These are phyloP conservation scores for Nasonovia ribisnigri DNA, from an alignment of 2,888 invertebrate species.

Conservation along the genomic window DNA sequence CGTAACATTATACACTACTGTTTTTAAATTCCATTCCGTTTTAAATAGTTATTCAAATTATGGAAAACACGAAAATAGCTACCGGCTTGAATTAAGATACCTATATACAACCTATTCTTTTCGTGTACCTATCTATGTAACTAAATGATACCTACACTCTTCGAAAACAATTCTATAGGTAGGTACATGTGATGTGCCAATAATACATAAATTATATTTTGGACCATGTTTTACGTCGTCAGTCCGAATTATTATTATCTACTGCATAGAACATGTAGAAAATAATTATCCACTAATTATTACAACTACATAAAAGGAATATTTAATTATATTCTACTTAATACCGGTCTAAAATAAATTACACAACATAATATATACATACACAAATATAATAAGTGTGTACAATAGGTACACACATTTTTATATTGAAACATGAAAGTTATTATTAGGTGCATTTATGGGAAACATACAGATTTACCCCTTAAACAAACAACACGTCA, in stretches of 20 bases:
- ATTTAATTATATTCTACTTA: conserved; percentile 10
- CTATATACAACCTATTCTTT: background rate
- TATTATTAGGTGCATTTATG: background rate
- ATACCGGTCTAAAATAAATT: background rate
- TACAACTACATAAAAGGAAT: background rate
- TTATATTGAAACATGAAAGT: background rate
- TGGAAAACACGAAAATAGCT: conserved; percentile 20
- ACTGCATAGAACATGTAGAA: background rate
- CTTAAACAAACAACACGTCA: background rate
- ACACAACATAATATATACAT: background rate
- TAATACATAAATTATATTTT: background rate
- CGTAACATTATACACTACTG: background rate
- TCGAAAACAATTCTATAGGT: background rate
- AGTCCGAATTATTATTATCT: background rate
- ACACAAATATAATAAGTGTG: background rate
- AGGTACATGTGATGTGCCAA: background rate
- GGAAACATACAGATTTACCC: background rate
- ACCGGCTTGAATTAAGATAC: background rate
- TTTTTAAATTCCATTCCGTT: background rate
- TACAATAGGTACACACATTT: background rate
- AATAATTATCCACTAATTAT: conserved; percentile 16
- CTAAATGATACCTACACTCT: too few species aligned
- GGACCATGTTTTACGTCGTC: background rate
- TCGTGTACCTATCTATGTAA: background rate
- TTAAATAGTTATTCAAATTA: conserved; percentile 17